Percentiles rank a stretch among this genome's conserved stretches.
Evolutionary conservation across 2,888 invertebrate species (phyloP).

Genomic region (Apamea crenata): DNA sequence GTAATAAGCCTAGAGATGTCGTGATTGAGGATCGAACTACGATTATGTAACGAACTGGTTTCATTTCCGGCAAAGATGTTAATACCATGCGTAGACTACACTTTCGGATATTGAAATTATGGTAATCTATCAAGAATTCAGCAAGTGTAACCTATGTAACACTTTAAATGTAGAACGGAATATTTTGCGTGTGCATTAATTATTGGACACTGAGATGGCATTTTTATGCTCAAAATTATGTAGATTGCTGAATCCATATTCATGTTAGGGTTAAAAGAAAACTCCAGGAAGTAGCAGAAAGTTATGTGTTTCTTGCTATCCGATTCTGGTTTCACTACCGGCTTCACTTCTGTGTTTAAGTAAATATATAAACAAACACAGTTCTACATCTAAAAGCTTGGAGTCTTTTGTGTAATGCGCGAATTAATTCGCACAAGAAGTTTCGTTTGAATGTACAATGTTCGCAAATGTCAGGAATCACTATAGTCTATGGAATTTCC

Average conservation of each 20-base stretch:
- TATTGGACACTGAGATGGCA: background rate
- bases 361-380: background rate
- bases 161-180: slow-evolving; percentile 29
- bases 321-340: background rate
- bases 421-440: slow-evolving; percentile 24
- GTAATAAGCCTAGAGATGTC: slow-evolving; percentile 3
- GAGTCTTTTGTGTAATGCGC: background rate
- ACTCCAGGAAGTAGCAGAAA: background rate
- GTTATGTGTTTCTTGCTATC: background rate
- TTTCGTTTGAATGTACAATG: slow-evolving; percentile 27
- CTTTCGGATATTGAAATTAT: slow-evolving; percentile 37
- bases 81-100: slow-evolving; percentile 25
- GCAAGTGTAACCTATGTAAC: slow-evolving; percentile 1
- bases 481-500: slow-evolving; percentile 44
- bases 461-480: slow-evolving; percentile 48
- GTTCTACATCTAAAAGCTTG: background rate
- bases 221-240: background rate
- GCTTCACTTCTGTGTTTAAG: background rate
- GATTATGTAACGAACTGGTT: slow-evolving; percentile 43
- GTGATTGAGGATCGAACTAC: background rate
- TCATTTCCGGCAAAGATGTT: slow-evolving; percentile 25
- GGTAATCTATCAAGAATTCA: slow-evolving; percentile 30
- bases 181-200: slow-evolving; percentile 24
- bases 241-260: background rate
- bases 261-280: background rate